Base-by-base conservation (phyloP, 1,140 invertebrate species). In the Notospermus geniculatus region DNA sequence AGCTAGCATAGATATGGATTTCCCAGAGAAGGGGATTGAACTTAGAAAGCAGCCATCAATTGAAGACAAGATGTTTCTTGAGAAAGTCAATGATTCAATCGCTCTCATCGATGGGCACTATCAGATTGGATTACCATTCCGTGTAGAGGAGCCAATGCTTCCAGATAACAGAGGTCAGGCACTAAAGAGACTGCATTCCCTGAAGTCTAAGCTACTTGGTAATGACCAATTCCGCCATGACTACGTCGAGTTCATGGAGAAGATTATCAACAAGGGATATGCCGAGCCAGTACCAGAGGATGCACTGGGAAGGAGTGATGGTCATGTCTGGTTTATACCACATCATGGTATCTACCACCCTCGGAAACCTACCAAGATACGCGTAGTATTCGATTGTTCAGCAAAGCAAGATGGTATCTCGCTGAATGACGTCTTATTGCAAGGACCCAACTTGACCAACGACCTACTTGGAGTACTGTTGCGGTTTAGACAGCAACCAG, bases 381-480 rank as follows among this genome's bases (percentile, higher is more conserved):
- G 66, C 41, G 60, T 70, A 23, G 63, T 66, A 9, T 70, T 70
- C 58, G 68, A 70, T 54, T 63, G 60, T 59, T 54, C 50, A 9
- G 63, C 63, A 9, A 30, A 55, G 13, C 60, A 60, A 43, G 43
- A 45, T 22, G 66, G 68, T 22, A 22, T 60, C 2, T 66, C 57
- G 28, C 46, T 71, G 15, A 66, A 71, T 29, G 32, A 56, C 30
- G 13, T 43, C 11, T 23, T 68, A 22, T 43, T 68, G 22, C 66
- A 68, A 29, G 68, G 66, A 25, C 66, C 60, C 30, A 63, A 70
- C 41, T 41, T 66, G 2, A 64, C 52, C 11, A 68, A 66, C 45
- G 61, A 56, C 56, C 29, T 70, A 0, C 15, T 65, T 25, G 68
- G 56, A 7, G 19, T 64, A 2, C 54, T 56, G 4, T 68, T 68